Evolutionary conservation across 2,888 invertebrate species (phyloP).

Genomic region (Epinotia ramella): DNA sequence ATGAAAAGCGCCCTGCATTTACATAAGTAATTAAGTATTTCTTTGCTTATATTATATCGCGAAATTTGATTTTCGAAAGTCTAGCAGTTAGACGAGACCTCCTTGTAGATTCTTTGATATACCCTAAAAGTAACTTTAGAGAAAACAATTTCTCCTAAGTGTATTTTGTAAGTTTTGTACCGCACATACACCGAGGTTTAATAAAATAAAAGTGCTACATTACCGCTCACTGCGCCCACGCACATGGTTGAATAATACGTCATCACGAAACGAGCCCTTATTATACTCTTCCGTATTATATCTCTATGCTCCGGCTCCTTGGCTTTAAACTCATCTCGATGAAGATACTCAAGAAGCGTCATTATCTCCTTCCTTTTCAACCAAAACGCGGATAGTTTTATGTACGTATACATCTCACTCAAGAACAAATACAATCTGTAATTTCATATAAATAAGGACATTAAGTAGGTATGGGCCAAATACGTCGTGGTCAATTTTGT

Average conservation of each 20-base stretch:
- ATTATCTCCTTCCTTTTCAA: slow-evolving; percentile 73
- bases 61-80: no score
- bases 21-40: no score
- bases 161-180: no score
- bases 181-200: not conserved
- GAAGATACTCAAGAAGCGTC: slow-evolving; percentile 69
- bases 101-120: no score
- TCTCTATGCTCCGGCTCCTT: slow-evolving; percentile 71
- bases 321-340: slow-evolving; percentile 74
- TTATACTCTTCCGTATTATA: slow-evolving; percentile 72
- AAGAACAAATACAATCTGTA: slow-evolving; percentile 79
- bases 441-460: slow-evolving; percentile 44
- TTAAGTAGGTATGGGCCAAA: not conserved
- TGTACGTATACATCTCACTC: slow-evolving; percentile 82
- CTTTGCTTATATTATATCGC: no score
- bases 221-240: slow-evolving; percentile 79
- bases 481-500: slow-evolving; percentile 44
- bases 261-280: slow-evolving; percentile 75
- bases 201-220: slow-evolving; percentile 13
- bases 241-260: slow-evolving; percentile 78
- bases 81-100: no score
- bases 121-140: no score
- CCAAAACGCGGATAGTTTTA: slow-evolving; percentile 80
- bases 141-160: no score
- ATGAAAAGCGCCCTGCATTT: no score